Conservation (phyloP, 2,888 invertebrate species). For the Fabriciana adippe region DNA sequence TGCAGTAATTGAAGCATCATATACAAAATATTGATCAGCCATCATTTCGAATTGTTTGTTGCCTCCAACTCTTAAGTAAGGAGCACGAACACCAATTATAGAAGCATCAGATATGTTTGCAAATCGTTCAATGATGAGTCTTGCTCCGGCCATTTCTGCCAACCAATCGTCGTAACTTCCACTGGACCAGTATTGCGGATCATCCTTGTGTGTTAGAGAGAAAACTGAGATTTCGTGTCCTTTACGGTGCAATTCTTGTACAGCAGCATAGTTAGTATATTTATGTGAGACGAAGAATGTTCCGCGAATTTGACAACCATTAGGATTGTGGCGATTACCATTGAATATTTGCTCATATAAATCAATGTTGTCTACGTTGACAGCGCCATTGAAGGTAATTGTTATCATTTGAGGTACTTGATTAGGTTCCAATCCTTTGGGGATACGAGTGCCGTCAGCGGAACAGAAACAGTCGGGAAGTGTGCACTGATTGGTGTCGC, state of each 20-base stretch:
- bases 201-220: constrained; percentile 95
- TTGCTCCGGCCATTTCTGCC: constrained; percentile 96
- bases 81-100: constrained; percentile 93
- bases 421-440: constrained; percentile 90
- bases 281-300: constrained; percentile 97
- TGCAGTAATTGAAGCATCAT: constrained; percentile 97
- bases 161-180: constrained; percentile 96
- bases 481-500: constrained; percentile 93
- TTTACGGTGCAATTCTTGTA: constrained; percentile 93
- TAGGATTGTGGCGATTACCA: constrained; percentile 92
- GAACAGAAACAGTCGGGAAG: constrained; percentile 97
- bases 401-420: constrained; percentile 97
- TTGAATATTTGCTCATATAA: constrained; percentile 95
- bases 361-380: constrained; percentile 96
- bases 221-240: constrained; percentile 97
- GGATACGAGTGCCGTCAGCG: constrained; percentile 94
- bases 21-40: constrained; percentile 96
- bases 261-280: constrained; percentile 94
- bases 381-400: constrained; percentile 95
- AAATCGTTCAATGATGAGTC: constrained; percentile 93
- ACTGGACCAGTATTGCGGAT: constrained; percentile 93
- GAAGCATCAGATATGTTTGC: constrained; percentile 96
- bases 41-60: constrained; percentile 98
- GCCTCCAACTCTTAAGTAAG: constrained; percentile 94
- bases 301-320: constrained; percentile 93